Evolutionary conservation across 1,140 invertebrate species (phyloP), one percentile per base, ranked within the genome.

Genomic region (Subanguina moxae): DNA sequence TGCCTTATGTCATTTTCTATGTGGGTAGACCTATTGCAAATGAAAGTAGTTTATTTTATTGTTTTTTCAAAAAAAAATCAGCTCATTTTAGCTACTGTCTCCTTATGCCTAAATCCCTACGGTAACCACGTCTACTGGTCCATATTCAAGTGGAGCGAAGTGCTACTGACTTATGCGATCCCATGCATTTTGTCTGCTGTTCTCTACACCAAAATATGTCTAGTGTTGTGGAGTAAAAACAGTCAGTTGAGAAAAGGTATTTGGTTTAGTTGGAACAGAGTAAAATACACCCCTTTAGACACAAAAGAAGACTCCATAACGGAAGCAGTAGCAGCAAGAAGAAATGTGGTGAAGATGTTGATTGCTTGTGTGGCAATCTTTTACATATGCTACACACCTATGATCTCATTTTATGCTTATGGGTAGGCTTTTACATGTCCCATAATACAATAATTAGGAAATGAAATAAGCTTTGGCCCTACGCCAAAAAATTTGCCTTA

Each of bases 1-100:
- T 52, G 48, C 48, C 48, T 7, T 52, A 52, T 25, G n/a, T 52
- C 48, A 21, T 52, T 52, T 52, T 52, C n/a, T 52, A 52, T 25
- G 48, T 21, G 48, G 48, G n/a, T 21, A 52, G n/a, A 52, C n/a
- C 48, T 21, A 21, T 21, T 52, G n/a, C 23, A 21, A 25, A 25
- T 52, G n/a, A 52, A 52, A 21, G 48, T 52, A 52, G 17, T 19
- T 5, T 8, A 52, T 52, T 52, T 52, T 45, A 45, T n/a, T 45
- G 11, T 45, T 45, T 45, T n/a, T 45, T 45, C 11, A n/a, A 13
- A 45, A 11, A 45, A 45, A 13, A 45, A 45, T 45, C 17, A 52
- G 17, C 17, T 52, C 15, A 52, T 52, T 52, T 52, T 52, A 52
- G 48, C 48, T 8, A 52, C 48, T 21, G 48, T 25, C 23, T 52